phyloP scores from a whole-genome alignment of 2,888 invertebrate species.

The Stenoptilia bipunctidactyla region DNA sequence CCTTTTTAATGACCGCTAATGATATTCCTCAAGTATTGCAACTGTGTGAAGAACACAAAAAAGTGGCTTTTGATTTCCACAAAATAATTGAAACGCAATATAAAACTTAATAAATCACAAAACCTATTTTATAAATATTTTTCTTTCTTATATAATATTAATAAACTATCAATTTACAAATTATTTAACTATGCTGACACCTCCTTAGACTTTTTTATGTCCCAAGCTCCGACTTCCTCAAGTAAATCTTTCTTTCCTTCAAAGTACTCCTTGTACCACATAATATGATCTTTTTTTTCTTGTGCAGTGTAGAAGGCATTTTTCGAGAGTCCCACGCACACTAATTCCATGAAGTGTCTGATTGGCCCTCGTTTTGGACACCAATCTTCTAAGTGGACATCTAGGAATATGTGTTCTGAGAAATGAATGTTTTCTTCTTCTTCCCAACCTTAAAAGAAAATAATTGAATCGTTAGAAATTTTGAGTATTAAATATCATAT shows the following conservation, averaged over 20 bases:
- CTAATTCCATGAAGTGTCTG: slow-evolving; percentile 97
- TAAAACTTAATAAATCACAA: too few relatives aligned
- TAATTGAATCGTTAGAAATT: too few relatives aligned
- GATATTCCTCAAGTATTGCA: too few relatives aligned
- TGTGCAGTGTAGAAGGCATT: slow-evolving; percentile 91
- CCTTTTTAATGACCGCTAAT: too few relatives aligned
- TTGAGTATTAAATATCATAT: too few relatives aligned
- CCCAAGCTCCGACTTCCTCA: slow-evolving; percentile 73
- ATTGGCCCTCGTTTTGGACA: slow-evolving; percentile 93
- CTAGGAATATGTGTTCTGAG: slow-evolving; percentile 94
- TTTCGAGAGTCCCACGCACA: slow-evolving; percentile 92
- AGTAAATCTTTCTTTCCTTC: slow-evolving; percentile 81
- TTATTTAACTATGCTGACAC: too few relatives aligned
- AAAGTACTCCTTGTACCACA: slow-evolving; percentile 94
- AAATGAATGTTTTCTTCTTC: slow-evolving; percentile 82
- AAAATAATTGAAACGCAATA: too few relatives aligned
- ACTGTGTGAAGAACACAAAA: too few relatives aligned
- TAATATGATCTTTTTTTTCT: slow-evolving; percentile 90
- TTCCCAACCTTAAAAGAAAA: slow-evolving; percentile 64
- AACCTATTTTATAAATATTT: too few relatives aligned
- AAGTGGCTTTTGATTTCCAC: too few relatives aligned
- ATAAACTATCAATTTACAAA: too few relatives aligned
- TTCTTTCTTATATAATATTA: too few relatives aligned
- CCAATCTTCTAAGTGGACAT: slow-evolving; percentile 86
- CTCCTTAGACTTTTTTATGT: slow-evolving; percentile 18